Conservation (phyloP, 2,797 vertebrate genomes). For the Diplodus sargus region DNA sequence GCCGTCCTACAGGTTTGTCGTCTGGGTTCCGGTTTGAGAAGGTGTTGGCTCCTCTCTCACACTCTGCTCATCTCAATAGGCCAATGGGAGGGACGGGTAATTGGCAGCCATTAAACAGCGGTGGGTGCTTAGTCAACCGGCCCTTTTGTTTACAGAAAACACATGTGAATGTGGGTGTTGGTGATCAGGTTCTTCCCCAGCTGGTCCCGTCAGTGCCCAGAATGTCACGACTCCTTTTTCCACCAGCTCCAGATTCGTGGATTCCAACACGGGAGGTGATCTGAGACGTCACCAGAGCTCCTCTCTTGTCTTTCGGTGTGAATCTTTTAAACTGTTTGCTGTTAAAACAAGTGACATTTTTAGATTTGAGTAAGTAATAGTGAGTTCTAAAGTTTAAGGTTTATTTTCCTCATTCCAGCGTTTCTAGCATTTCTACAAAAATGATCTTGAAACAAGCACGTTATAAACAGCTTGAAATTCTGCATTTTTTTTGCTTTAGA, state of each 20-base stretch:
- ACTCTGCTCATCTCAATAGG: slow-evolving; percentile 6
- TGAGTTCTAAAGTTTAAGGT: too few relatives aligned
- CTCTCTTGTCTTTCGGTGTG: too few relatives aligned
- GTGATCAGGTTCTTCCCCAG: slow-evolving; percentile 37
- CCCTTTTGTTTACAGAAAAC: slow-evolving; percentile 58
- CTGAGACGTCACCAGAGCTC: too few relatives aligned
- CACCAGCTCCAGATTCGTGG: not conserved
- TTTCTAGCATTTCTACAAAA: too few relatives aligned
- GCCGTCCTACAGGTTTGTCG: slow-evolving; percentile 53
- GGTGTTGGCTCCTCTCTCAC: slow-evolving; percentile 51
- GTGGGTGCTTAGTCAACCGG: slow-evolving; percentile 39
- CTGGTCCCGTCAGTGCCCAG: not conserved
- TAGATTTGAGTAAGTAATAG: too few relatives aligned
- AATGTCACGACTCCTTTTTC: not conserved
- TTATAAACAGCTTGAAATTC: too few relatives aligned
- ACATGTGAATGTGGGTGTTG: slow-evolving; percentile 54
- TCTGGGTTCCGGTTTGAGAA: slow-evolving; percentile 32
- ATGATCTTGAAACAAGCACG: too few relatives aligned
- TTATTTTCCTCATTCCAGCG: too few relatives aligned
- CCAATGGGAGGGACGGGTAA: slow-evolving; percentile 54
- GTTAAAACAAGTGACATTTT: too few relatives aligned
- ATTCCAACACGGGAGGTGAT: not conserved
- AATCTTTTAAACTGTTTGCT: too few relatives aligned
- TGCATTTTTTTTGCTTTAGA: not conserved
- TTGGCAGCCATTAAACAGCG: slow-evolving; percentile 24